Evolutionary conservation across 1,140 invertebrate species (phyloP), one percentile per base, ranked within the genome.

Genomic region (Eciton burchellii): DNA sequence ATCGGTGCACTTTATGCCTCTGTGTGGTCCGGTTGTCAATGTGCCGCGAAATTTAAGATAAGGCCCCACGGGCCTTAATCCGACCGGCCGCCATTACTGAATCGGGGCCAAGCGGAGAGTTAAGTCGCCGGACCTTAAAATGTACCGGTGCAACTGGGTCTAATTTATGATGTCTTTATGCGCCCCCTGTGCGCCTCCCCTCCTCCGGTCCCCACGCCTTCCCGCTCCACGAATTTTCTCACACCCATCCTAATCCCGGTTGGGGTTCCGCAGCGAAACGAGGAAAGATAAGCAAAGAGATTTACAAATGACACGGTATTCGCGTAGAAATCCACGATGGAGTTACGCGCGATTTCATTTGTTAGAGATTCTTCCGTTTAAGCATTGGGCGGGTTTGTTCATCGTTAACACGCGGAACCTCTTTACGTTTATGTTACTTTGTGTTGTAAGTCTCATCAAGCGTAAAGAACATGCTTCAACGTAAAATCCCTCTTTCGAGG

Each of bases 21-120:
- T 79, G 74, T 79, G 74, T 79, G 74, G 74, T 79, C 74, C 49
- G 74, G 63, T 79, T 79, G 74, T 79, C 74, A 79, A 79, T 70
- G 74, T 16, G 43, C n/a, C 52, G 52, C 35, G 63, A 79, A 79
- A 79, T 79, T 79, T 79, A 79, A 79, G 65, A 70, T 79, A 79
- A 79, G 74, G 19, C 26, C 72, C 35, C 63, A 56, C 35, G 62
- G 62, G 35, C 49, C 56, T 79, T 45, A 77, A 77, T 54, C 62
- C 74, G 19, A 14, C 14, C 43, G 5, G 26, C 12, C 59, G 74
- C 62, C 62, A 56, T 77, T 77, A 70, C 12, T 49, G 49, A 79
- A 79, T 70, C 63, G 74, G 63, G 74, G 74, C 74, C 74, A 79
- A 79, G 74, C 63, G 6, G 52, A 77, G 35, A 77, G 63, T 77